Evolutionary conservation across 2,113 vertebrate species (phyloP), one percentile per base, ranked within the genome.

Genomic region (Monarcha castaneiventris): DNA sequence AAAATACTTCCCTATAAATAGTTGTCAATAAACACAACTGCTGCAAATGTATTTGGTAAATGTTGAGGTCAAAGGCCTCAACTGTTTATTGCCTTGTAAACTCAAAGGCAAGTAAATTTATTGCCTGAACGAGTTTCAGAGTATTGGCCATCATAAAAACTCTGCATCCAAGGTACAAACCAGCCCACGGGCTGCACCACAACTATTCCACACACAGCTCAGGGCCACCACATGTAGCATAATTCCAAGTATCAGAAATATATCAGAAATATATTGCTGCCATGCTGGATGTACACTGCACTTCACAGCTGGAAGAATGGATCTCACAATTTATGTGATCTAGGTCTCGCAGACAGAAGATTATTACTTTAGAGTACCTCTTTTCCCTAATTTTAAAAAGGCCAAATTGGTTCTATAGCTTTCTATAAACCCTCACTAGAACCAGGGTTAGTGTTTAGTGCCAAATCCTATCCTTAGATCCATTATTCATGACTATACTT

Each of bases 61-160:
- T 94, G 97, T 97, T 95, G 96, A 97, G 98, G 98, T 98, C 98
- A 98, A 98, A 98, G 98, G 98, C 97, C 98, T 97, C 95, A 92
- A 89, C 98, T 98, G 97, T 98, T 98, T 98, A 98, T 98, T 97
- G 98, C 98, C 98, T 98, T 98, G 98, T 98, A 98, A 98, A 98
- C 97, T 98, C 97, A 98, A 98, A 98, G 98, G 98, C 97, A 98
- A 98, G 98, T 97, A 97, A 98, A 98, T 98, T 98, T 98, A 98
- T 98, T 97, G 97, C 97, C 97, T 97, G 95, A 98, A 98, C 39
- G 95, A 97, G 98, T 97, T 98, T 98, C 97, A 98, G 98, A 96
- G 97, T 95, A 98, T 97, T 97, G 97, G 97, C 97, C 97, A 97
- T 97, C 97, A 97, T 98, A 97, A 98, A 98, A 98, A 94, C 96